These are phyloP conservation scores for Labroides dimidiatus DNA, from an alignment of 2,797 vertebrate species.

Conservation along the genomic window DNA sequence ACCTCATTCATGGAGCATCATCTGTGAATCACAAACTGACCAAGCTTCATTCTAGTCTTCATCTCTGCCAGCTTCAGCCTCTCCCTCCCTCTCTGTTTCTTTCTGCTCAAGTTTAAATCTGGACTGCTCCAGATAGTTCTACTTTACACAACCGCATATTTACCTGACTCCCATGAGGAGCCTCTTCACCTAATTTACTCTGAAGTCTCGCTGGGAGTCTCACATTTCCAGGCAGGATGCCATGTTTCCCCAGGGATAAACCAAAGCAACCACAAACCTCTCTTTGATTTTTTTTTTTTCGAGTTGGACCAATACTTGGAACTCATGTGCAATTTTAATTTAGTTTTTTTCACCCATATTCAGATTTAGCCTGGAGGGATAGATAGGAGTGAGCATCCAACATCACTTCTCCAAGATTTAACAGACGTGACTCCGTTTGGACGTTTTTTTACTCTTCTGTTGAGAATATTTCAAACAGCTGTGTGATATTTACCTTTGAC, in stretches of 20 bases:
- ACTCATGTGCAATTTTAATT: slow-evolving; percentile 18
- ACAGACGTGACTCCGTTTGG: background rate
- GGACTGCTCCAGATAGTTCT: slow-evolving; percentile 74
- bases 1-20: background rate
- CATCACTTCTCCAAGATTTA: slow-evolving; percentile 9
- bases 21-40: slow-evolving; percentile 16
- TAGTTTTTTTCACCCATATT: slow-evolving; percentile 8
- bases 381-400: background rate
- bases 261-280: slow-evolving; percentile 56
- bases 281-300: slow-evolving; percentile 54
- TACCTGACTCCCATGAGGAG: slow-evolving; percentile 68
- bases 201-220: slow-evolving; percentile 68
- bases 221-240: slow-evolving; percentile 64
- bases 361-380: background rate
- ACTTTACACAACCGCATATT: slow-evolving; percentile 67
- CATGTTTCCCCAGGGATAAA: slow-evolving; percentile 54
- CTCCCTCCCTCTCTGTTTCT: slow-evolving; percentile 32
- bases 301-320: slow-evolving; percentile 34
- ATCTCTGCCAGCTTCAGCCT: slow-evolving; percentile 18
- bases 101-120: slow-evolving; percentile 56
- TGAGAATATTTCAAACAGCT: background rate
- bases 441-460: background rate
- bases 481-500: too few species aligned
- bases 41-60: background rate
- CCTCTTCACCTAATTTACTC: slow-evolving; percentile 73